phyloP scores from a whole-genome alignment of 2,797 vertebrate species.

The Champsocephalus esox region DNA sequence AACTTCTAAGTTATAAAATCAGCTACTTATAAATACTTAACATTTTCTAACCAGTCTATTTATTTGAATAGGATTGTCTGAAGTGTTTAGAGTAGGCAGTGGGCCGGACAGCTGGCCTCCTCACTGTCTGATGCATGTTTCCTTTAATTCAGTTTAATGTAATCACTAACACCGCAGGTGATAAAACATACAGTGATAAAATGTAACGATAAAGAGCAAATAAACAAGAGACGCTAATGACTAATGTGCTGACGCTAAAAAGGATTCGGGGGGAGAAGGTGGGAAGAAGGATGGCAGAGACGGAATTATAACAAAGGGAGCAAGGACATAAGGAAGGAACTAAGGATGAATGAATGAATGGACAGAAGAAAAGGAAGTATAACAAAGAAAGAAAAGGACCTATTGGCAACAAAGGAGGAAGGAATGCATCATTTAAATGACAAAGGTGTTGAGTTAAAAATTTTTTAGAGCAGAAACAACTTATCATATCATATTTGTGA shows the following conservation, averaged over 20 bases:
- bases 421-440: no score
- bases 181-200: conserved; percentile 54
- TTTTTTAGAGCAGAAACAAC: not conserved
- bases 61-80: no score
- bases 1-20: no score
- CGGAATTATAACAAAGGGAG: no score
- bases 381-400: not conserved
- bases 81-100: no score
- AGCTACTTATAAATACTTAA: no score
- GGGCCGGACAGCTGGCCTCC: conserved; percentile 40
- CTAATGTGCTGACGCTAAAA: conserved; percentile 2
- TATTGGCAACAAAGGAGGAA: no score
- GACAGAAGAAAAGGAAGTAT: not conserved
- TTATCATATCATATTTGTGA: not conserved
- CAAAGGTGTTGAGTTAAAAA: not conserved
- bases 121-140: conserved; percentile 45
- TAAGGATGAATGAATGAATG: no score
- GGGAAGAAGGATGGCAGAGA: no score
- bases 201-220: not conserved
- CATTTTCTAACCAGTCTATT: no score
- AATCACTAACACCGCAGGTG: conserved; percentile 29
- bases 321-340: not conserved
- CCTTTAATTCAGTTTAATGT: conserved; percentile 26
- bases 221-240: conserved; percentile 25
- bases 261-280: not conserved